Percentiles rank a stretch among this genome's conserved stretches.
These are phyloP conservation scores for Dynastes grantii DNA, from an alignment of 2,888 invertebrate genomes.

Conservation along the genomic window DNA sequence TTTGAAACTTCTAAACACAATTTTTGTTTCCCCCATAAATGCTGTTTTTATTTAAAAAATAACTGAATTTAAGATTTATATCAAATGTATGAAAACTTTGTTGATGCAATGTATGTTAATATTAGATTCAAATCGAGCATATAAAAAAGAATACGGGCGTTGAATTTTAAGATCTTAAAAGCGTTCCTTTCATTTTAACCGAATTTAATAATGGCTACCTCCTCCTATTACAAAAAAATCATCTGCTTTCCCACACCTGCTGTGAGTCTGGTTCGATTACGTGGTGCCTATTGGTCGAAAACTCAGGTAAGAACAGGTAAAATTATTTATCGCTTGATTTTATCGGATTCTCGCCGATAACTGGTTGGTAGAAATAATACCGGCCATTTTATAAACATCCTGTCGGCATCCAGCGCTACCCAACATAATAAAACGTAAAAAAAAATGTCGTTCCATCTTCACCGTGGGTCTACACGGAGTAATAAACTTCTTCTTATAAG, in stretches of 20 bases:
- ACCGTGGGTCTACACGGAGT: conserved; percentile 6
- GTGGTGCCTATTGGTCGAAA: conserved; percentile 15
- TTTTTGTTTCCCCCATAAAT: too few species aligned
- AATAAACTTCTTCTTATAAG: conserved; percentile 20
- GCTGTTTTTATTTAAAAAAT: too few species aligned
- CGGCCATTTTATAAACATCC: conserved; percentile 47
- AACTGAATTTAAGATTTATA: too few species aligned
- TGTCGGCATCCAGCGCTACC: conserved; percentile 22
- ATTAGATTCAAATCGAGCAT: too few species aligned
- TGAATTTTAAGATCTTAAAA: too few species aligned
- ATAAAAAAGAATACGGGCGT: too few species aligned
- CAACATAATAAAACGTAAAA: neutral
- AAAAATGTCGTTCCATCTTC: neutral
- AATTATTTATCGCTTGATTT: conserved; percentile 27
- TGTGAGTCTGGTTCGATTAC: neutral
- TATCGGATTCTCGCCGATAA: neutral
- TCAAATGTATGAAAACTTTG: too few species aligned
- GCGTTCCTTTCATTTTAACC: neutral
- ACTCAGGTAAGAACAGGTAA: conserved; percentile 33
- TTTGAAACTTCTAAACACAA: too few species aligned
- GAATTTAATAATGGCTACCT: neutral
- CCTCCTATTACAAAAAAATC: neutral
- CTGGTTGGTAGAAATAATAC: conserved; percentile 3
- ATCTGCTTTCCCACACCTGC: neutral
- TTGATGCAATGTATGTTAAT: too few species aligned